phyloP scores from a whole-genome alignment of 1,140 invertebrate genomes.

The Lethrus apterus region DNA sequence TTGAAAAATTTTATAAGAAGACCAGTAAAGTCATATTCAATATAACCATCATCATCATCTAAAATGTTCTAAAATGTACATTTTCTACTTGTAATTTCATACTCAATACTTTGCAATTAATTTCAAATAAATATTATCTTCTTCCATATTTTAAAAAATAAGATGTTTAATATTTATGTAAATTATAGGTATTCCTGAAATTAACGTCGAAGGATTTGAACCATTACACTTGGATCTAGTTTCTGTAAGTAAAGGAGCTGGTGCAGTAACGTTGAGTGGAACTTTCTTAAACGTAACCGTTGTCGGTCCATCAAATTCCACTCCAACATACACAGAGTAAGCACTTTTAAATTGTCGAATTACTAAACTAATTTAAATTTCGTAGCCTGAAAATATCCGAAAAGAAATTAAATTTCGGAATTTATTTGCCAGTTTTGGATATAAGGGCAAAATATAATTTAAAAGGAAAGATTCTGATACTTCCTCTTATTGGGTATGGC shows the following conservation, averaged over 20 bases:
- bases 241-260: constrained; percentile 40
- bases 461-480: constrained; percentile 50
- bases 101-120: constrained; percentile 7
- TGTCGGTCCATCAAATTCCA: constrained; percentile 44
- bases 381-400: constrained; percentile 43
- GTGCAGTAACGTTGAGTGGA: constrained; percentile 40
- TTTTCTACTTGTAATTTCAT: neutral
- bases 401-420: constrained; percentile 44
- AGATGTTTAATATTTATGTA: constrained; percentile 7
- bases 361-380: constrained; percentile 7
- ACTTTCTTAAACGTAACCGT: constrained; percentile 41
- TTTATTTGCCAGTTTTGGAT: constrained; percentile 45
- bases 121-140: constrained; percentile 2
- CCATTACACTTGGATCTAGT: constrained; percentile 41
- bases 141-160: neutral
- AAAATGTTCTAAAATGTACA: neutral
- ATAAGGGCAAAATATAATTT: constrained; percentile 50
- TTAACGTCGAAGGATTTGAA: constrained; percentile 42
- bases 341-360: neutral
- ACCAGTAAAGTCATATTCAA: neutral
- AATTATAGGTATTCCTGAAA: constrained; percentile 42
- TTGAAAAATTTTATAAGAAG: neutral
- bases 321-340: constrained; percentile 39
- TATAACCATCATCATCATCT: too few species aligned
- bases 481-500: constrained; percentile 48